phyloP scores from a whole-genome alignment of 2,888 invertebrate genomes.

The Periphyllus acericola region DNA sequence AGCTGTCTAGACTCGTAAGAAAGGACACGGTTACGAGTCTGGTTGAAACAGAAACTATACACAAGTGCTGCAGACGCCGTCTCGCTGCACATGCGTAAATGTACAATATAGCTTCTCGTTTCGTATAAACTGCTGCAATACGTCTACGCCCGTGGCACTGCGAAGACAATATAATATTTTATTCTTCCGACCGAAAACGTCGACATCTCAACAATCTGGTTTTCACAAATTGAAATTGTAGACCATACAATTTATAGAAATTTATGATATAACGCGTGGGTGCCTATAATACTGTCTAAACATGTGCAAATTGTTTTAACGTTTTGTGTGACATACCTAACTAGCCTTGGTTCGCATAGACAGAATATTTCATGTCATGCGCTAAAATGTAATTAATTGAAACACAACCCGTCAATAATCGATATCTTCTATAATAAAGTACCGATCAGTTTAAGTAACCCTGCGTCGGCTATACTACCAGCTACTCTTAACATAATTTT shows the following conservation, averaged over 20 bases:
- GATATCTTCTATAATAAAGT: too few species aligned
- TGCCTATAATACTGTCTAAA: too few species aligned
- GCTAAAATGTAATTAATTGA: too few species aligned
- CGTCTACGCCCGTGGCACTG: neutral
- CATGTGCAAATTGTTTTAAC: too few species aligned
- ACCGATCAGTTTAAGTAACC: too few species aligned
- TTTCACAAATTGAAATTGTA: neutral
- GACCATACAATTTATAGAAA: neutral
- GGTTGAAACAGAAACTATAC: neutral
- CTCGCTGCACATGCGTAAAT: neutral
- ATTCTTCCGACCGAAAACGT: neutral
- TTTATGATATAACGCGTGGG: too few species aligned
- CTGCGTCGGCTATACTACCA: too few species aligned
- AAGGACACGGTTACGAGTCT: neutral
- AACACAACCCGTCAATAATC: too few species aligned
- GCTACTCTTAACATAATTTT: too few species aligned
- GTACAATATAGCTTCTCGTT: neutral
- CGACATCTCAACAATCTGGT: neutral
- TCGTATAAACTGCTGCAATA: neutral
- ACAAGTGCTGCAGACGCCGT: neutral
- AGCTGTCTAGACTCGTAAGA: neutral
- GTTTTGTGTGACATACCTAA: too few species aligned
- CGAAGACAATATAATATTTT: neutral
- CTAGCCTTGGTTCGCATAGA: too few species aligned
- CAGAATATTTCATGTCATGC: too few species aligned